A percentile compares a stretch with the other conserved stretches of the same genome.
phyloP scores from a whole-genome alignment of 2,888 invertebrate species.

The Taenaris catops region DNA sequence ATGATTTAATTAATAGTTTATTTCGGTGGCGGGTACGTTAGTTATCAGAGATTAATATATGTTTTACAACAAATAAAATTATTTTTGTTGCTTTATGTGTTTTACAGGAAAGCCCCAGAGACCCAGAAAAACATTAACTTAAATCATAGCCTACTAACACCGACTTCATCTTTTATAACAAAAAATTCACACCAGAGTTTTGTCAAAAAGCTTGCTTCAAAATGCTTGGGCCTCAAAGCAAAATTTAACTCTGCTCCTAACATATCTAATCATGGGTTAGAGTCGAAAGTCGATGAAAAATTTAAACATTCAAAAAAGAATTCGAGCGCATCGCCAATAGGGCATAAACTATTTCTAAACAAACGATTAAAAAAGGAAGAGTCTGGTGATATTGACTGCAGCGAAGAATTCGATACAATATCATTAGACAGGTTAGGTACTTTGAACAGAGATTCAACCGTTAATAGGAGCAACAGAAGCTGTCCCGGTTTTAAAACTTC shows the following conservation, averaged over 20 bases:
- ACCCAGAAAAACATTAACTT: slow-evolving; percentile 70
- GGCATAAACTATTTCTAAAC: slow-evolving; percentile 74
- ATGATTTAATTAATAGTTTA: too few relatives aligned
- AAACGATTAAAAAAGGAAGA: slow-evolving; percentile 68
- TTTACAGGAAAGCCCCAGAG: slow-evolving; percentile 74
- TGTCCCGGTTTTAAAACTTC: slow-evolving; percentile 73
- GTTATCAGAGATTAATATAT: slow-evolving; percentile 22
- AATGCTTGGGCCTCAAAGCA: slow-evolving; percentile 73
- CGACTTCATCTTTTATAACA: slow-evolving; percentile 67
- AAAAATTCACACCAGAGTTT: slow-evolving; percentile 69
- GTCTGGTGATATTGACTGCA: slow-evolving; percentile 64
- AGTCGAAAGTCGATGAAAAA: slow-evolving; percentile 53
- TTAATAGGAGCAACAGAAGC: slow-evolving; percentile 69
- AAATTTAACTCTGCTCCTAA: slow-evolving; percentile 75
- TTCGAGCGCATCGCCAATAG: slow-evolving; percentile 57
- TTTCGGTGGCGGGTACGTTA: slow-evolving; percentile 33
- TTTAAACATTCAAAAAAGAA: slow-evolving; percentile 47
- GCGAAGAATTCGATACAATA: slow-evolving; percentile 71
- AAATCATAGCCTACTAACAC: slow-evolving; percentile 60
- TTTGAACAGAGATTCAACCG: slow-evolving; percentile 61
- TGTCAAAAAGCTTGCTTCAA: slow-evolving; percentile 75
- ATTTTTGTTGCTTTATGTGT: slow-evolving; percentile 51
- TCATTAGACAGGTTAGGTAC: slow-evolving; percentile 65
- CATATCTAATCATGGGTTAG: slow-evolving; percentile 57
- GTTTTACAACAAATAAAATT: background rate